Base-by-base conservation (phyloP, 2,113 vertebrate genomes). In the Machaerirhynchus nigripectus region DNA sequence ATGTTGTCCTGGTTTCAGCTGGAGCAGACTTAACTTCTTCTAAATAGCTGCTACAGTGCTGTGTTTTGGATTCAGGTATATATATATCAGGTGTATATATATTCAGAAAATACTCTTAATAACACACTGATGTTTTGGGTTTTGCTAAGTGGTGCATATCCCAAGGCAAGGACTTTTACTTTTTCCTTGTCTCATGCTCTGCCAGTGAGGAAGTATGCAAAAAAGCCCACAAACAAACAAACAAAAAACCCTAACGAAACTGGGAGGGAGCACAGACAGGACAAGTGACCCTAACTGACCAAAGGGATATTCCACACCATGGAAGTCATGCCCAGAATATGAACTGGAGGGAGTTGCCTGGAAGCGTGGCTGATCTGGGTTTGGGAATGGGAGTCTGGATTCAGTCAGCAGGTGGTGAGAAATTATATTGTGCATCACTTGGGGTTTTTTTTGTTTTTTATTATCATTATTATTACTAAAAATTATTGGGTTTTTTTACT, bases 311-410 rank as follows among this genome's bases (percentile, higher is more conserved):
- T 65, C 26, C 50, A 30, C 15, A 44, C 15, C 31, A 35, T 10
- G 44, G 33, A 35, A 35, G 26, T 24, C 20, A 55, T 24, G 33
- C 12, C 20, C n/a, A 30, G 49, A 12, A 46, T 49, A 39, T 30
- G 13, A 49, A 49, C 26, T n/a, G 49, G 6, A 21, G 15, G 6
- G 15, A 65, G 20, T 12, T 44, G 14, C 7, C 5, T 8, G 13
- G 28, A 33, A 50, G 13, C 1, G 0, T 12, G 10, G 11, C 6
- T 13, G 8, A 23, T 65, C 20, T 23, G 21, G 15, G 15, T 18
- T 65, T 4, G 14, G 33, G 20, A 79, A 44, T 0, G 0, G 27
- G 7, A 7, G 3, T 23, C 60, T 65, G 33, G 4, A 9, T 65
- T 42, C 11, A 7, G 37, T 22, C 24, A 44, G 39, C 9, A 14